Percentiles rank a stretch among this genome's conserved stretches.
These are phyloP conservation scores for Botia kubotai DNA, from an alignment of 2,797 vertebrate genomes.

Conservation along the genomic window DNA sequence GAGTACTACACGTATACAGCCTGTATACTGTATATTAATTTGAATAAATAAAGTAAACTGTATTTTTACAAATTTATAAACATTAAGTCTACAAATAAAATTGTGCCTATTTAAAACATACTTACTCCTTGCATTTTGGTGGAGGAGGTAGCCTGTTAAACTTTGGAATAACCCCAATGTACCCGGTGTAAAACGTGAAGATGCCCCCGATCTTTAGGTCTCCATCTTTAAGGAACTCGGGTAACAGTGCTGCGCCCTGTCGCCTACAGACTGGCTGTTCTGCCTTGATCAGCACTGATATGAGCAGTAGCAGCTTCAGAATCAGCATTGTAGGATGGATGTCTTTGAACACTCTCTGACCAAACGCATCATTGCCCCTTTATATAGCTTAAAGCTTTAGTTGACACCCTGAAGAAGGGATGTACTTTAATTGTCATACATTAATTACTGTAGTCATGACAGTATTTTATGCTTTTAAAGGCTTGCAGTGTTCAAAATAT, in stretches of 20 bases:
- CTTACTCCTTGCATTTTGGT: slow-evolving; percentile 73
- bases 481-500: background rate
- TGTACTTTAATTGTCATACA: background rate
- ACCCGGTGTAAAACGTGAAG: slow-evolving; percentile 76
- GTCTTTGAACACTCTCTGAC: background rate
- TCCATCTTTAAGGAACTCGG: slow-evolving; percentile 73
- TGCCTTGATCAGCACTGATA: slow-evolving; percentile 52
- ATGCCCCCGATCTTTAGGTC: slow-evolving; percentile 77
- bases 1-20: background rate
- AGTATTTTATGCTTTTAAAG: background rate
- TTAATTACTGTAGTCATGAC: background rate
- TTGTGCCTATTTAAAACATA: background rate
- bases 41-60: background rate
- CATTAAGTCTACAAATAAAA: background rate
- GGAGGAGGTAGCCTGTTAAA: slow-evolving; percentile 69
- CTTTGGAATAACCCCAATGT: slow-evolving; percentile 66
- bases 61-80: background rate
- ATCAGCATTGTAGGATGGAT: slow-evolving; percentile 58
- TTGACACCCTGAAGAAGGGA: background rate
- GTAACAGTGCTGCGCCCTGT: slow-evolving; percentile 57
- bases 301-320: slow-evolving; percentile 61
- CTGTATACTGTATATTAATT: background rate
- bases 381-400: background rate
- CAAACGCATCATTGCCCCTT: background rate
- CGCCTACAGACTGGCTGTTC: slow-evolving; percentile 64